Evolutionary conservation across 1,140 invertebrate genomes (phyloP), one percentile per base, ranked within the genome.

Genomic region (Zeugodacus cucurbitae): DNA sequence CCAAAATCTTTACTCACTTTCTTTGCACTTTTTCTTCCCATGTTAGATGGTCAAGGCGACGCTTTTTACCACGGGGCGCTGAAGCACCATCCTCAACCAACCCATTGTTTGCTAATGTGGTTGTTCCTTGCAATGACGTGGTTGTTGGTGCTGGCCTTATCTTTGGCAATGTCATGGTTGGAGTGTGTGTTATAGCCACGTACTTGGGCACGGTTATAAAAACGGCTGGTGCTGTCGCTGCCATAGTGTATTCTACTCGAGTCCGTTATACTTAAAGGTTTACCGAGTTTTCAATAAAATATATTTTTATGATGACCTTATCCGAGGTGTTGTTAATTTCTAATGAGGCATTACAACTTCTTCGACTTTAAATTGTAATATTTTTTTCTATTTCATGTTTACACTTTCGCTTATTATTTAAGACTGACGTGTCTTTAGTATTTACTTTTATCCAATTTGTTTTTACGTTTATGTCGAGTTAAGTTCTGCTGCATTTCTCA

Each of bases 11-110:
- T 17, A 95, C 96, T 95, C 94, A 97, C 97, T 97, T 97, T 92
- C 97, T 94, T 92, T 97, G 96, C 88, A 97, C 94, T 92, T 97
- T 97, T 93, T 97, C 96, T 91, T 97, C 97, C 96, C 96, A 97
- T 41, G 96, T 95, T 3, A 97, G 92, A 93, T 97, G 96, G 93
- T 97, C 96, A 88, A 97, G 93, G 29, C 96, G 94, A 58, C 96
- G 94, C 92, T 97, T 97, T 90, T 96, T 96, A 5, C 95, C 94
- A 88, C 95, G 93, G 3, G 89, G 87, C 14, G 89, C 82, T 41
- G 88, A 58, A 29, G 87, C 2, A 58, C 91, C 90, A 14, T 91
- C 90, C 22, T 82, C 74, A 48, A 44, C 14, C 34, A n/a, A 6
- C 20, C 59, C 87, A 34, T 89, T 89, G 32, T 85, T 89, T 41